A percentile compares a stretch with the other conserved stretches of the same genome.
These are phyloP conservation scores for Furcula furcula DNA, from an alignment of 2,888 invertebrate species.

Conservation along the genomic window DNA sequence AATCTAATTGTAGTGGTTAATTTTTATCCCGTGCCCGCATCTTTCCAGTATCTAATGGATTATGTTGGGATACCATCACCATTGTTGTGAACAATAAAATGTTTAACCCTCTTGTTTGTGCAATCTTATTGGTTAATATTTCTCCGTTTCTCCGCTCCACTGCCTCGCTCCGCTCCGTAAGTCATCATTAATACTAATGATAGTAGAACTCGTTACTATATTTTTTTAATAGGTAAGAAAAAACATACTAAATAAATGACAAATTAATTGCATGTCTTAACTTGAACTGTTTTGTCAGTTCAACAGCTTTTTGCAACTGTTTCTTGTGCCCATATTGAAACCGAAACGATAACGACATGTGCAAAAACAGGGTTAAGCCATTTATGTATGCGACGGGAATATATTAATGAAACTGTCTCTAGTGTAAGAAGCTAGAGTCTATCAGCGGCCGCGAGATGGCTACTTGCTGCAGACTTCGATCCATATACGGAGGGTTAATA, in stretches of 20 bases:
- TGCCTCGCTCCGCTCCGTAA: too few relatives aligned
- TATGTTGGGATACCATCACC: too few relatives aligned
- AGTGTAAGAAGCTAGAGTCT: constrained; percentile 50
- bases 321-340: constrained; percentile 18
- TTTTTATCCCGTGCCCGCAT: too few relatives aligned
- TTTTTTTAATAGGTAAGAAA: too few relatives aligned
- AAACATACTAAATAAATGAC: background rate
- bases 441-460: constrained; percentile 47
- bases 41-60: too few relatives aligned
- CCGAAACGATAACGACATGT: constrained; percentile 21
- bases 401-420: constrained; percentile 53
- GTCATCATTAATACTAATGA: too few relatives aligned
- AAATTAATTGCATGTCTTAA: background rate
- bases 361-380: constrained; percentile 51
- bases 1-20: too few relatives aligned
- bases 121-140: too few relatives aligned
- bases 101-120: too few relatives aligned
- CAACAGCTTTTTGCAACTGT: constrained; percentile 8
- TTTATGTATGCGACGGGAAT: constrained; percentile 40
- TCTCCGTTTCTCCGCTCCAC: too few relatives aligned
- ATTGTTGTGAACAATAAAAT: too few relatives aligned
- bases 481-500: constrained; percentile 64
- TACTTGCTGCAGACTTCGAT: constrained; percentile 47
- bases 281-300: background rate
- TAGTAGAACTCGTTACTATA: too few relatives aligned